Conservation (phyloP, 2,797 vertebrate genomes). For the Cebuella pygmaea region DNA sequence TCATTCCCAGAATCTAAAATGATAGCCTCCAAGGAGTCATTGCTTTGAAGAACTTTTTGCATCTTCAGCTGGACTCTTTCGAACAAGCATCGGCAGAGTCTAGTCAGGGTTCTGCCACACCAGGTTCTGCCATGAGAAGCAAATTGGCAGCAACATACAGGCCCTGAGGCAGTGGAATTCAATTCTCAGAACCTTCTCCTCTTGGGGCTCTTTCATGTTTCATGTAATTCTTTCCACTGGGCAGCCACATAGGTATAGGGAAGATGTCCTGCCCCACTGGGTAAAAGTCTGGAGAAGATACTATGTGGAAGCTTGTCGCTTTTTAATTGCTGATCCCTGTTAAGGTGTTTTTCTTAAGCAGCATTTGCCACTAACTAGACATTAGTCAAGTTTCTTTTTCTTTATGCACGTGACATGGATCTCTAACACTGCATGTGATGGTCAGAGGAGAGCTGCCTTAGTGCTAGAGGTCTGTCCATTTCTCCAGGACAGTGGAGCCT, state of each 20-base stretch:
- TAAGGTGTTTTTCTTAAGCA: slow-evolving; percentile 54
- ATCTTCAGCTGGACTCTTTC: slow-evolving; percentile 79
- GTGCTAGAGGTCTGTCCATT: background rate
- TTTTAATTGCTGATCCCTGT: slow-evolving; percentile 59
- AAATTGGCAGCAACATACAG: slow-evolving; percentile 81
- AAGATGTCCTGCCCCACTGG: slow-evolving; percentile 16
- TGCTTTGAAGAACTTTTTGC: slow-evolving; percentile 84
- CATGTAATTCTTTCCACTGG: slow-evolving; percentile 58
- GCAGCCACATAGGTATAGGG: slow-evolving; percentile 53
- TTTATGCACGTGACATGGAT: background rate
- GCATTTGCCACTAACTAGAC: background rate
- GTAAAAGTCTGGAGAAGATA: slow-evolving; percentile 55
- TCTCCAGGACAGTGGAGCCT: slow-evolving; percentile 14
- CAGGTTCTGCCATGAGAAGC: slow-evolving; percentile 71
- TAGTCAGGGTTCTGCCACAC: slow-evolving; percentile 75
- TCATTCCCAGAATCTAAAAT: slow-evolving; percentile 74
- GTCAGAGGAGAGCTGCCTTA: background rate
- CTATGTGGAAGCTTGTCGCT: background rate
- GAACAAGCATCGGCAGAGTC: slow-evolving; percentile 74
- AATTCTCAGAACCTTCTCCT: slow-evolving; percentile 77
- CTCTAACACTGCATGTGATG: background rate
- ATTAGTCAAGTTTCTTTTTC: background rate
- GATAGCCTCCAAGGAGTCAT: slow-evolving; percentile 79
- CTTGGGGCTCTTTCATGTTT: slow-evolving; percentile 78
- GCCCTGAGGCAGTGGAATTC: slow-evolving; percentile 70